A percentile compares a stretch with the other conserved stretches of the same genome.
phyloP scores from a whole-genome alignment of 64 coral and sea anemone species.

The Montipora efflorescens region DNA sequence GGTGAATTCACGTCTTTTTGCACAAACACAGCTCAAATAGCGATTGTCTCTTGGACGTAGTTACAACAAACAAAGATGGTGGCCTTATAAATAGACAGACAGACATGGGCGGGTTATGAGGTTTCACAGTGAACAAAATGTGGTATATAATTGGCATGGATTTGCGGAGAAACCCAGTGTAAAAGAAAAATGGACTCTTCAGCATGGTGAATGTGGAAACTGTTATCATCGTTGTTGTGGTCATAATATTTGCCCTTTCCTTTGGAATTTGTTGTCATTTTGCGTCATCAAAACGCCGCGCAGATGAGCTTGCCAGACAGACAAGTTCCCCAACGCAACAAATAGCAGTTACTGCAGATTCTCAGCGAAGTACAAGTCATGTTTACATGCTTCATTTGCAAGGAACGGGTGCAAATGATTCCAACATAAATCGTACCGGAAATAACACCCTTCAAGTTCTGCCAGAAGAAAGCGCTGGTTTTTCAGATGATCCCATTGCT shows the following conservation, averaged over 20 bases:
- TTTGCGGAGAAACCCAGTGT: neutral
- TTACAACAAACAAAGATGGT: neutral
- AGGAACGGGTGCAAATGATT: neutral
- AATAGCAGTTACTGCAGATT: neutral
- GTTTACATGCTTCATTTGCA: neutral
- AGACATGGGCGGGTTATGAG: no score
- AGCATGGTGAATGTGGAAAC: neutral
- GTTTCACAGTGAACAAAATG: neutral
- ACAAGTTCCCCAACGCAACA: neutral
- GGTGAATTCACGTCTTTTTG: neutral
- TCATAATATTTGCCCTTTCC: neutral
- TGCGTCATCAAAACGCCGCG: neutral
- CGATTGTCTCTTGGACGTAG: neutral
- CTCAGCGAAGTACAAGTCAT: neutral
- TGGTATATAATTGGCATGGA: neutral
- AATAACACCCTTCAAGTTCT: neutral
- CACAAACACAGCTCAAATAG: neutral
- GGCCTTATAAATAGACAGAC: no score
- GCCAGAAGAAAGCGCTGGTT: neutral
- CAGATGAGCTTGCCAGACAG: neutral
- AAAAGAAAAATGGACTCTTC: neutral
- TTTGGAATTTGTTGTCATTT: constrained; percentile 26
- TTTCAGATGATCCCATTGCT: neutral
- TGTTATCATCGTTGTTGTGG: neutral
- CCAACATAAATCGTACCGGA: neutral